phyloP scores from a whole-genome alignment of 2,113 vertebrate genomes.

The Malurus alboscapulatus region DNA sequence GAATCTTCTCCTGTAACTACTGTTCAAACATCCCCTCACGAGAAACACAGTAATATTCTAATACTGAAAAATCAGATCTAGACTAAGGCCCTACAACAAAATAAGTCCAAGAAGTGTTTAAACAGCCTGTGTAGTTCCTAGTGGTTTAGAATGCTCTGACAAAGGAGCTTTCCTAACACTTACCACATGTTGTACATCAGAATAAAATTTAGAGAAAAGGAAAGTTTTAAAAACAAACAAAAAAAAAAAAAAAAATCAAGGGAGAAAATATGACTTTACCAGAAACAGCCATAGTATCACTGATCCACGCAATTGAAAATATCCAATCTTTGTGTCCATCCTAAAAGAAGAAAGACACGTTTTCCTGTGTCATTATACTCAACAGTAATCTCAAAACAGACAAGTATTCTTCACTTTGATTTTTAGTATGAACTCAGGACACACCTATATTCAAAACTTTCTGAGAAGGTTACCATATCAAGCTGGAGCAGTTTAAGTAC shows the following conservation, averaged over 20 bases:
- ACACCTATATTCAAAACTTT: not conserved
- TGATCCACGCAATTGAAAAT: slow-evolving; percentile 99
- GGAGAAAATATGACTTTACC: slow-evolving; percentile 76
- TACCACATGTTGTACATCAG: not conserved
- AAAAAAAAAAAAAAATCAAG: not conserved
- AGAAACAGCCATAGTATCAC: slow-evolving; percentile 95
- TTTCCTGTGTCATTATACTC: not conserved
- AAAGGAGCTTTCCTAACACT: not conserved
- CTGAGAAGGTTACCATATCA: not conserved
- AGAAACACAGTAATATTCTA: not conserved
- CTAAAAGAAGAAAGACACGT: slow-evolving; percentile 62
- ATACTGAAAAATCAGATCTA: not conserved
- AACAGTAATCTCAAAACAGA: not conserved
- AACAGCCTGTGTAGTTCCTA: not conserved
- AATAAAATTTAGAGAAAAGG: not conserved
- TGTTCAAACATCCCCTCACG: not conserved
- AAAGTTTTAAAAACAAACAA: not conserved
- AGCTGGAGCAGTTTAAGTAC: not conserved
- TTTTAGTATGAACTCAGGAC: not conserved
- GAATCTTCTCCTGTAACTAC: not conserved
- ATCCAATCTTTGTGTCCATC: slow-evolving; percentile 99
- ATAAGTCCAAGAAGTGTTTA: not conserved
- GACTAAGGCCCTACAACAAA: not conserved
- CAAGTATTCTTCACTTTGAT: not conserved
- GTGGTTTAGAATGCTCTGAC: not conserved